Conservation (phyloP, 2,113 vertebrate species). For the Tretioscincus oriximinensis region DNA sequence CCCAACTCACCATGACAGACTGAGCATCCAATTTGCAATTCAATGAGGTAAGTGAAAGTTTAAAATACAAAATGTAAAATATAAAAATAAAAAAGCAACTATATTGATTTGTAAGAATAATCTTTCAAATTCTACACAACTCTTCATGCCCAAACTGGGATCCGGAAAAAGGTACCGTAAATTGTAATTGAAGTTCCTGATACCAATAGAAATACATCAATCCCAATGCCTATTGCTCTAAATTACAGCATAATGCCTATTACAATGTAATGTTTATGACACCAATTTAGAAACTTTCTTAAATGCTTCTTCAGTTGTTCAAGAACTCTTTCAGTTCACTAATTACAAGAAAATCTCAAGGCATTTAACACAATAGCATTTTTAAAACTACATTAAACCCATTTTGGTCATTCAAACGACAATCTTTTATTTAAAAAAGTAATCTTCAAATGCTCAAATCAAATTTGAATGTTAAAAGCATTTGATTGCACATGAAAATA, state of each 20-base stretch:
- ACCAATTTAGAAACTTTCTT: background rate
- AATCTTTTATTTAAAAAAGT: conserved; percentile 5
- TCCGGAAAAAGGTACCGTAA: background rate
- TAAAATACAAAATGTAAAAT: background rate
- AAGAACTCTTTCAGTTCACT: background rate
- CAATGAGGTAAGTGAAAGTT: background rate
- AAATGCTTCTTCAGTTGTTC: conserved; percentile 5
- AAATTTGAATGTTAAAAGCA: background rate
- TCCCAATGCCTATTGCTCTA: too few relatives aligned
- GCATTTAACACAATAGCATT: background rate
- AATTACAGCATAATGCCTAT: background rate
- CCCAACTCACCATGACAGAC: background rate
- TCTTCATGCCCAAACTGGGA: background rate
- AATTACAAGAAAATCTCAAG: conserved; percentile 26
- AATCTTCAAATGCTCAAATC: background rate
- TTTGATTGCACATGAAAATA: background rate
- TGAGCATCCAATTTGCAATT: background rate
- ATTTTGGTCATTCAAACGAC: background rate
- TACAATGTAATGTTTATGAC: background rate
- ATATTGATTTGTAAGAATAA: too few relatives aligned
- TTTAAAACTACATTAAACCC: conserved; percentile 3
- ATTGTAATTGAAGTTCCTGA: background rate
- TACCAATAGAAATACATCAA: background rate
- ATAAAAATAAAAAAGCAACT: background rate
- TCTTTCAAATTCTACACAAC: too few relatives aligned